A percentile compares a stretch with the other conserved stretches of the same genome.
Evolutionary conservation across 1,140 invertebrate genomes (phyloP).

Genomic region (Drosophila orena): DNA sequence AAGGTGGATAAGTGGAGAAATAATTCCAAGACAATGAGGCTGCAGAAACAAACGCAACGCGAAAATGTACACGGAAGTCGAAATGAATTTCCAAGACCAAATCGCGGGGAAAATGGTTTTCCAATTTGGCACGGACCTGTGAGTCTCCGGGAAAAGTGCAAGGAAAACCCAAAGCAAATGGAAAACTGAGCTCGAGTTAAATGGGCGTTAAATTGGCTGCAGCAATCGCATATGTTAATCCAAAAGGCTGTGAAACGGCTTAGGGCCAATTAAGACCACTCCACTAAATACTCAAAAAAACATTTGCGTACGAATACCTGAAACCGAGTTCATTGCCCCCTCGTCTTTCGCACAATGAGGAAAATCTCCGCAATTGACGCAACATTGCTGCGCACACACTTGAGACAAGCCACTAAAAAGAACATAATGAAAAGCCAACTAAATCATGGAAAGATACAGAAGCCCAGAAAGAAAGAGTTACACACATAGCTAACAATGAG

Average conservation of each 20-base stretch:
- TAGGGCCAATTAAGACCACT: constrained; percentile 27
- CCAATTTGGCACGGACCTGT: constrained; percentile 42
- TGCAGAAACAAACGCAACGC: constrained; percentile 39
- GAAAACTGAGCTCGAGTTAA: constrained; percentile 35
- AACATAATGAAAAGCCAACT: constrained; percentile 50
- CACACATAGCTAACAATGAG: constrained; percentile 12
- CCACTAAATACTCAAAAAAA: constrained; percentile 15
- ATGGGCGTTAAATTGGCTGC: constrained; percentile 64
- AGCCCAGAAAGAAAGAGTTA: constrained; percentile 1
- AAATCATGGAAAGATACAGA: constrained; percentile 32
- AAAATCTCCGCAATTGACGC: constrained; percentile 44
- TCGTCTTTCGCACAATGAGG: constrained; percentile 7
- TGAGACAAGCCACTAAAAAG: constrained; percentile 25
- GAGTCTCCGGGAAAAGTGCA: constrained; percentile 37
- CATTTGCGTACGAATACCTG: constrained; percentile 19
- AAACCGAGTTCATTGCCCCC: constrained; percentile 15
- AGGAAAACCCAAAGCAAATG: constrained; percentile 11
- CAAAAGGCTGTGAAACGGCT: constrained; percentile 35
- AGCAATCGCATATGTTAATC: constrained; percentile 38
- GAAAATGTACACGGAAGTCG: constrained; percentile 45
- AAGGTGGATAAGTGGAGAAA: constrained; percentile 25
- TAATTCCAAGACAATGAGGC: constrained; percentile 59
- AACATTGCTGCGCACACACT: constrained; percentile 46
- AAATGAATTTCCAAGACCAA: background rate
- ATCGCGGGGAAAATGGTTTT: constrained; percentile 44